Evolutionary conservation across 2,888 invertebrate species (phyloP).

Genomic region (Thecocarcelia acutangulata): DNA sequence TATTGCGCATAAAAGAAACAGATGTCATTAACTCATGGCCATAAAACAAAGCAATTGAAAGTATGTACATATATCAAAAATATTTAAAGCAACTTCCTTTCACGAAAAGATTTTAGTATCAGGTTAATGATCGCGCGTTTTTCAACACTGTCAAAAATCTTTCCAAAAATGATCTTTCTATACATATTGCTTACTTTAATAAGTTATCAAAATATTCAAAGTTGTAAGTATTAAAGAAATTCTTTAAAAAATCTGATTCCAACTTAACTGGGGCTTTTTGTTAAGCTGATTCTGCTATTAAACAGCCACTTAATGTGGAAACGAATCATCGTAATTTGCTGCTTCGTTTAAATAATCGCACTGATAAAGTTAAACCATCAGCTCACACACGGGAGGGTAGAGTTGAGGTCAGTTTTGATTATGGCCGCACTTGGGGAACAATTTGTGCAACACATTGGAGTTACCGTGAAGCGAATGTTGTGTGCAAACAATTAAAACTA

Average conservation of each 20-base stretch:
- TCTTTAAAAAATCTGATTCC: neutral
- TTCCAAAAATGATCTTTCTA: slow-evolving; percentile 12
- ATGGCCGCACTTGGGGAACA: slow-evolving; percentile 75
- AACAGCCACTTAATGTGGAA: slow-evolving; percentile 56
- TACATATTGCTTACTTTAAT: slow-evolving; percentile 11
- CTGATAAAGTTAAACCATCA: slow-evolving; percentile 19
- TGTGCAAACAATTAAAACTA: slow-evolving; percentile 75
- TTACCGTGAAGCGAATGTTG: slow-evolving; percentile 76
- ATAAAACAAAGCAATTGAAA: slow-evolving; percentile 11
- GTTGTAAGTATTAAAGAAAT: slow-evolving; percentile 22
- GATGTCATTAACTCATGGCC: neutral
- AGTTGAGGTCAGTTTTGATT: slow-evolving; percentile 76
- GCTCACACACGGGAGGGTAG: slow-evolving; percentile 73
- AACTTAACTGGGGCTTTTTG: neutral
- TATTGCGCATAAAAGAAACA: slow-evolving; percentile 20
- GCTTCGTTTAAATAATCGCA: slow-evolving; percentile 73
- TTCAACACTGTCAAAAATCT: neutral
- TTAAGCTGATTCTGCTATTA: slow-evolving; percentile 35
- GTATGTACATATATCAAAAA: neutral
- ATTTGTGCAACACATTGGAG: slow-evolving; percentile 76
- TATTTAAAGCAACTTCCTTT: slow-evolving; percentile 18
- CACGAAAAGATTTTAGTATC: slow-evolving; percentile 35
- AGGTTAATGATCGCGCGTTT: neutral
- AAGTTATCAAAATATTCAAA: neutral
- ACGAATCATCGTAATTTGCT: slow-evolving; percentile 72